Evolutionary conservation across 1,140 invertebrate species (phyloP).

Genomic region (Nasonia giraulti): DNA sequence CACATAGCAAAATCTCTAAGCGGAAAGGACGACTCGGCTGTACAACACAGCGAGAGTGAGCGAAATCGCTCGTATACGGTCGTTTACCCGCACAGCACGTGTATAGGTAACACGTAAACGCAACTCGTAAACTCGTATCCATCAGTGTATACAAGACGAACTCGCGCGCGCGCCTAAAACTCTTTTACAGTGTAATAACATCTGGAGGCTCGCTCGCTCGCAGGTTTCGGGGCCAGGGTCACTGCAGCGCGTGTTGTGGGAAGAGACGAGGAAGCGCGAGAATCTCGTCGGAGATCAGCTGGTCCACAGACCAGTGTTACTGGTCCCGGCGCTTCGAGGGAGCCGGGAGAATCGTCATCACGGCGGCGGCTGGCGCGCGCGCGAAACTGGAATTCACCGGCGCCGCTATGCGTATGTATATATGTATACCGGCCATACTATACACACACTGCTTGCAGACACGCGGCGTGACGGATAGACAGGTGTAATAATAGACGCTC

Average conservation of each 20-base stretch:
- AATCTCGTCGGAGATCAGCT: conserved; percentile 46
- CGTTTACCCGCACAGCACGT: background rate
- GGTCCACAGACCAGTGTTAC: conserved; percentile 48
- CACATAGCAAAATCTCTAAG: background rate
- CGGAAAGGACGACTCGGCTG: background rate
- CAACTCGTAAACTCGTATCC: conserved; percentile 17
- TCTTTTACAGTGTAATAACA: conserved; percentile 35
- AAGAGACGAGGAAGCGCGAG: conserved; percentile 49
- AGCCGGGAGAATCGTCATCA: conserved; percentile 38
- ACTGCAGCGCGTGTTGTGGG: background rate
- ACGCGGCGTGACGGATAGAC: conserved; percentile 59
- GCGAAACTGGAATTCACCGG: conserved; percentile 69
- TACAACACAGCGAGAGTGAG: conserved; percentile 23
- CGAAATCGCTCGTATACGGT: background rate
- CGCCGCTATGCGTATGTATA: background rate
- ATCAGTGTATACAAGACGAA: background rate
- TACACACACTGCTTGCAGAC: background rate
- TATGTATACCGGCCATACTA: background rate
- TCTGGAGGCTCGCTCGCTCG: background rate
- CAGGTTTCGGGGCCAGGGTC: conserved; percentile 43
- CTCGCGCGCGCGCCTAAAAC: conserved; percentile 8
- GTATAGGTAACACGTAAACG: background rate
- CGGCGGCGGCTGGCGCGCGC: background rate
- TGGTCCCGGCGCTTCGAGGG: conserved; percentile 36
- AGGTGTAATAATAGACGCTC: conserved; percentile 71